Evolutionary conservation across 1,140 invertebrate genomes (phyloP).

Genomic region (Palaemon carinicauda): DNA sequence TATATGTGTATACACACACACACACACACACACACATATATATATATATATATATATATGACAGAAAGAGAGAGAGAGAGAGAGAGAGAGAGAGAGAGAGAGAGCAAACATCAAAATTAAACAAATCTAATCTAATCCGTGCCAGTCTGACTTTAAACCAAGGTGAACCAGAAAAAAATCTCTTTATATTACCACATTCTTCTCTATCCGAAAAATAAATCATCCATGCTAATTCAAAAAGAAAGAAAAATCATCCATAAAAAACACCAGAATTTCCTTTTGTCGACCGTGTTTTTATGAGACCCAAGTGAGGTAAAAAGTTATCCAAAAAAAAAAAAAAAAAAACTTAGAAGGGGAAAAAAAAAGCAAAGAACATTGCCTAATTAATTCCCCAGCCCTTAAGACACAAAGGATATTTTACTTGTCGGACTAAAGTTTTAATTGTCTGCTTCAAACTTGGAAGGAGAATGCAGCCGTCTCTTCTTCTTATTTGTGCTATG

Average conservation of each 20-base stretch:
- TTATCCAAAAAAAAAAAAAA: background rate
- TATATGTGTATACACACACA: background rate
- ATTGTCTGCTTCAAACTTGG: background rate
- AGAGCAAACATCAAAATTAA: background rate
- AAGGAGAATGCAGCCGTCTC: background rate
- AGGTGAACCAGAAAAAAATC: no score
- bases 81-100: background rate
- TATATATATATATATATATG: background rate
- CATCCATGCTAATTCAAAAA: background rate
- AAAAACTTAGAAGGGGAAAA: background rate
- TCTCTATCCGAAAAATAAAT: no score
- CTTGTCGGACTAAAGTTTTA: constrained; percentile 1
- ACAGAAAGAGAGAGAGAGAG: background rate
- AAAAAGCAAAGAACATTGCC: background rate
- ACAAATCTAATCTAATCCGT: background rate
- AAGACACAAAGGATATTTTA: constrained; percentile 10
- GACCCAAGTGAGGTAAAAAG: no score
- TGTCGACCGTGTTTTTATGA: no score
- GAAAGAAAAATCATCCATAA: background rate
- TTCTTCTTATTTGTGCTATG: background rate
- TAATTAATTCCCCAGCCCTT: background rate
- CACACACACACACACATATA: background rate
- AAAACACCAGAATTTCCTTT: background rate
- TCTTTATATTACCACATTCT: no score
- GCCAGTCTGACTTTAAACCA: no score